Evolutionary conservation across 2,797 vertebrate genomes (phyloP), one percentile per base, ranked within the genome.

Genomic region (Nyctalus aviator): DNA sequence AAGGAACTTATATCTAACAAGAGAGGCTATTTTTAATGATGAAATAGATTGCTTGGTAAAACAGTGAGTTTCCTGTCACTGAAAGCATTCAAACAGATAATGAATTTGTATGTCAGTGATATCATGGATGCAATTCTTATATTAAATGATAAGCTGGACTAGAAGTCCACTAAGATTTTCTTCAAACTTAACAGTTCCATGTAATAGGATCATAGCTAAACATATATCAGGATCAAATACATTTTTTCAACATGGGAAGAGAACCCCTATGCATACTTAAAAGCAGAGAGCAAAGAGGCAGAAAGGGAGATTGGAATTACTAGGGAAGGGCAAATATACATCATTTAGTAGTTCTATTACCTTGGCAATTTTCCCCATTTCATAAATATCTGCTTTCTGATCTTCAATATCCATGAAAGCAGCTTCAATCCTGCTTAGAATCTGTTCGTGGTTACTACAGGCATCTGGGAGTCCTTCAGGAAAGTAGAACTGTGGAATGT

Each of bases 401-500:
- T 99, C 99, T 98, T 99, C 99, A 55, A 99, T 99, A 86, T 99
- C 99, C 0, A 98, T 96, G 97, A 99, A 99, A 91, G 98, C 98
- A 1, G 97, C 82, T 98, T 99, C 99, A 62, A 99, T 97, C 97
- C 98, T 98, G 96, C 98, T 95, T 79, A 99, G 98, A 97, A 98
- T 98, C 64, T 99, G 98, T n/a, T 99, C 99, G 44, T 99, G 98
- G 98, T 98, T 99, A 96, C 94, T 91, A 93, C 97, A 98, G 97
- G 98, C 93, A 97, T 98, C 99, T 0, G 99, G 99, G 87, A 99
- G 99, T 97, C 99, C 99, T 97, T 98, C 99, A 91, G 99, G 99
- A 98, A 99, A 99, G 98, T 99, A 99, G 99, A 99, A 99, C 98
- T 98, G 99, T 99, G 99, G 99, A 99, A 99, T 99, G 99, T 99